These are phyloP conservation scores for Drosophila funebris DNA, from an alignment of 1,140 invertebrate genomes.

Conservation along the genomic window DNA sequence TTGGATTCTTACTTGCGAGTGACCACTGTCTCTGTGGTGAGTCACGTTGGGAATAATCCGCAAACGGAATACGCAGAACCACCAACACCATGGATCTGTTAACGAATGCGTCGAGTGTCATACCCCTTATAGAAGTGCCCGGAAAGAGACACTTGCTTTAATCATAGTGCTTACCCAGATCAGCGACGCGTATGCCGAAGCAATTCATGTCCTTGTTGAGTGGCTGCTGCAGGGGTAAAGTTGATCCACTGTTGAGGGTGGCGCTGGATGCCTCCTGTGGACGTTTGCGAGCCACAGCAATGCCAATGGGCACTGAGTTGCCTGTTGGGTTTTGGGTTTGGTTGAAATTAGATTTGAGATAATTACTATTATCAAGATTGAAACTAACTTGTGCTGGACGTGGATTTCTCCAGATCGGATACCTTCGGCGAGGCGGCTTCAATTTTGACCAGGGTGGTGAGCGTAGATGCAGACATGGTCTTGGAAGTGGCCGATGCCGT, in stretches of 20 bases:
- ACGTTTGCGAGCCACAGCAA: constrained; percentile 92
- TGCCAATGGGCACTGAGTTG: constrained; percentile 91
- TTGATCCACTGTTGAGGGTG: constrained; percentile 75
- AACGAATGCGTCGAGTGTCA: not conserved
- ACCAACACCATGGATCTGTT: not conserved
- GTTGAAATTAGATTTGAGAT: not conserved
- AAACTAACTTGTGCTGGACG: constrained; percentile 61
- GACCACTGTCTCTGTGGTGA: not conserved
- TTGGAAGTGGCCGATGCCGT: constrained; percentile 70
- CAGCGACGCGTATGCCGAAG: constrained; percentile 84
- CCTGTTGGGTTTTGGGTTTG: constrained; percentile 67
- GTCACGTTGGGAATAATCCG: not conserved
- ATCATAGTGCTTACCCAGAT: constrained; percentile 84
- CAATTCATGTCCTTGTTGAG: constrained; percentile 83
- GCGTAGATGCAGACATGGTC: constrained; percentile 72
- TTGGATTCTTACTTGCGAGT: not conserved
- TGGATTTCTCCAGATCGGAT: constrained; percentile 67
- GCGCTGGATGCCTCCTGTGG: constrained; percentile 86
- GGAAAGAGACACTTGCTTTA: not conserved
- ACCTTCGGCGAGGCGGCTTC: constrained; percentile 84
- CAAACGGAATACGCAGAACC: not conserved
- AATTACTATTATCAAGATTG: not conserved
- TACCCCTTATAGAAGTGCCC: not conserved
- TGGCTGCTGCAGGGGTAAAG: constrained; percentile 69
- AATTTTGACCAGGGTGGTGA: constrained; percentile 84